Evolutionary conservation across 2,113 vertebrate species (phyloP), one percentile per base, ranked within the genome.

Genomic region (Hippopotamus amphibius): DNA sequence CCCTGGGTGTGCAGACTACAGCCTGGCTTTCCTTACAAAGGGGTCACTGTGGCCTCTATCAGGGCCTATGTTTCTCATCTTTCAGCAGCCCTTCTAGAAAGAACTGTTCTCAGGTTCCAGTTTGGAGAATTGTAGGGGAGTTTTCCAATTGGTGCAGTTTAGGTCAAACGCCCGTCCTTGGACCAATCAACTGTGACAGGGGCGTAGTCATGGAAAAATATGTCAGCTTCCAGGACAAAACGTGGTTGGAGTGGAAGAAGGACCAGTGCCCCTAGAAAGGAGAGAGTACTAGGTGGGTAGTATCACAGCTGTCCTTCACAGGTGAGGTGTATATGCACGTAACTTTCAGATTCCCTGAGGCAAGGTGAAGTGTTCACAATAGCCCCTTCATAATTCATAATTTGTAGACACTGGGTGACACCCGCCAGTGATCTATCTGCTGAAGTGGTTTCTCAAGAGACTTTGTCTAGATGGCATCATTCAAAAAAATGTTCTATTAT

Each of bases 401-500:
- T 83, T 68, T 57, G 33, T 46, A 76, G 50, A 68, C 7, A 15
- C 26, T 21, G 28, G 21, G 15, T 61, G 30, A 59, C 21, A 68
- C 33, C 17, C 33, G 14, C 10, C 6, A n/a, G 21, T 41, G 71
- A 84, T 53, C 72, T 93, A 11, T 50, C 24, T 87, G 28, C 37
- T 41, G 17, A 89, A 92, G 50, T 77, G 17, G 21, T 59, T 96
- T 83, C 81, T 84, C n/a, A 57, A 24, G 43, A 16, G 13, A 79
- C 37, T n/a, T 55, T 76, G 33, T 43, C 46, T 84, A 71, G 61
- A 50, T 89, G 0, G 2, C 46, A n/a, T 48, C 65, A 61, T 53
- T 76, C 7, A 71, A 41, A 76, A 96, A 37, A 94, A 85, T 68
- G 7, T 88, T 90, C 48, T 82, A 2, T 66, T 66, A 93, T 63